Base-by-base conservation (phyloP, 2,797 vertebrate genomes). In the Scomberomorus guttatus region DNA sequence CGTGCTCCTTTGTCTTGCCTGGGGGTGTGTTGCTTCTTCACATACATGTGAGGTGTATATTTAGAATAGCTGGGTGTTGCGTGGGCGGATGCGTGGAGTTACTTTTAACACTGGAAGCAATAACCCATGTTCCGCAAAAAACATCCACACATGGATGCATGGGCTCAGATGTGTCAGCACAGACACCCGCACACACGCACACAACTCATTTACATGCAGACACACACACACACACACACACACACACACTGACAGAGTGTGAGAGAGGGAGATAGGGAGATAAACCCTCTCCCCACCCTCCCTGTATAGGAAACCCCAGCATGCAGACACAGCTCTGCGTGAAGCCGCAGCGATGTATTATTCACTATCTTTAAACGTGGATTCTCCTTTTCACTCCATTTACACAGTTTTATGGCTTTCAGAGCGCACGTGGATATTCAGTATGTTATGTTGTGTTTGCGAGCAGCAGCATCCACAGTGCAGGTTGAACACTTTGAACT, bases 31-130 rank as follows among this genome's bases (percentile, higher is more conserved):
- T 78, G 75, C 65, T 69, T 84, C 83, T 84, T 51, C 71, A 68
- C 76, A 74, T 82, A 87, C 84, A 90, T 89, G 86, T 77, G 82
- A 93, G 81, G 64, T 79, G 75, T 89, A 90, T 90, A 90, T 92
- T 90, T 92, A 90, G 85, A 91, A 75, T 22, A 46, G 75, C 42
- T 58, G 80, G 86, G 81, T 68, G 82, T 77, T 63, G 72, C 20
- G 66, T 81, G 77, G 68, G 80, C 39, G 48, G 85, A 83, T 75
- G 75, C 51, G 67, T 70, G 66, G 62, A 78, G 69, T 48, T 80
- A 70, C 81, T 85, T 88, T 85, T 50, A 77, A 74, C 83, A 62
- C 68, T 52, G 61, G 34, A 75, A 46, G 48, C 61, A 78, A 72
- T 72, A 62, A 80, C 17, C 83, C 65, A 25, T 72, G 80, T 51